Evolutionary conservation across 1,140 invertebrate species (phyloP).

Genomic region (Panagrolaimus sp.): DNA sequence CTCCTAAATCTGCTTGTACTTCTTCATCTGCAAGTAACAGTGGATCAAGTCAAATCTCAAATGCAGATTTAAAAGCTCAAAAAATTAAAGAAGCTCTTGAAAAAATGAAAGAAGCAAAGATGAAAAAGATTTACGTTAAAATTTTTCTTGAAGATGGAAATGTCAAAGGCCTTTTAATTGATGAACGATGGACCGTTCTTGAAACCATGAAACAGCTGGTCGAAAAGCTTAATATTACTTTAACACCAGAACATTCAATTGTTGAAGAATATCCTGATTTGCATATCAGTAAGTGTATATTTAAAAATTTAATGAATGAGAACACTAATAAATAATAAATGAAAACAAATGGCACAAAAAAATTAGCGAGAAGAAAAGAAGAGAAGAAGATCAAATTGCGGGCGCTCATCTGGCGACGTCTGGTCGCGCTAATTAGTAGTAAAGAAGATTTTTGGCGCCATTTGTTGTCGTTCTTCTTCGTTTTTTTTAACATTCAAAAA

Average conservation of each 20-base stretch:
- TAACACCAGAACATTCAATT: constrained; percentile 87
- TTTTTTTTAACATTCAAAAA: too few species aligned
- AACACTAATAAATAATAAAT: too few species aligned
- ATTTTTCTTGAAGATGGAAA: constrained; percentile 86
- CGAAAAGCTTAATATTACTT: constrained; percentile 88
- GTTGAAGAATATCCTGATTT: constrained; percentile 91
- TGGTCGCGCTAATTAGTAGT: too few species aligned
- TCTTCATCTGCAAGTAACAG: neutral
- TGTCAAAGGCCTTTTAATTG: constrained; percentile 87
- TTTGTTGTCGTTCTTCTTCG: too few species aligned
- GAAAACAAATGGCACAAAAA: too few species aligned
- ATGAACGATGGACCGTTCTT: constrained; percentile 90
- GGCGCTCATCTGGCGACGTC: too few species aligned
- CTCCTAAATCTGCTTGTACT: constrained; percentile 8
- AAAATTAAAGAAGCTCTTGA: constrained; percentile 91
- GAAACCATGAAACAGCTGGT: constrained; percentile 83
- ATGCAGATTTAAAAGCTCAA: constrained; percentile 34
- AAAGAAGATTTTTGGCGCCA: too few species aligned
- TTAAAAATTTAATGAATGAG: too few species aligned
- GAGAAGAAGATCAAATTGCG: too few species aligned
- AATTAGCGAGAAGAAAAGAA: too few species aligned
- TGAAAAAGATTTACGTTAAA: constrained; percentile 71
- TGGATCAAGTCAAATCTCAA: neutral
- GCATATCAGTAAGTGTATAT: constrained; percentile 77
- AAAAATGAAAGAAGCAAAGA: constrained; percentile 90